A percentile compares a stretch with the other conserved stretches of the same genome.
phyloP scores from a whole-genome alignment of 2,797 vertebrate genomes.

The Lates japonicus region DNA sequence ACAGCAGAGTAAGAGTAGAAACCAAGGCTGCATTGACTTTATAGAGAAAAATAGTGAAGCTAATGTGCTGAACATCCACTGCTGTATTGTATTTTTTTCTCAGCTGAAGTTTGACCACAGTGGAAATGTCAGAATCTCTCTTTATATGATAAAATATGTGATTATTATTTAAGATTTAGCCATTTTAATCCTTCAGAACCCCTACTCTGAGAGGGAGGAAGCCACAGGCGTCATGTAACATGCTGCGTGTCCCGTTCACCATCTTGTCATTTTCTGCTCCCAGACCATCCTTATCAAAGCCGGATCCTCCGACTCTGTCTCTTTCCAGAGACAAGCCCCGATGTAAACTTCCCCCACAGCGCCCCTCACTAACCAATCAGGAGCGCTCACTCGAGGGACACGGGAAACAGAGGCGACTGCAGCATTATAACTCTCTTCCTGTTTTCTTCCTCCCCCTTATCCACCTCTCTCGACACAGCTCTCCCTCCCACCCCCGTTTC shows the following conservation, averaged over 20 bases:
- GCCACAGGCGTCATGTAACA: not conserved
- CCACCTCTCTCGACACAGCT: slow-evolving; percentile 43
- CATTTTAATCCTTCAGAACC: not conserved
- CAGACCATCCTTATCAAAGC: slow-evolving; percentile 55
- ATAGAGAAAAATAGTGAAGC: slow-evolving; percentile 9
- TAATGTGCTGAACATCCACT: not conserved
- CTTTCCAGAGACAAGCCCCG: slow-evolving; percentile 53
- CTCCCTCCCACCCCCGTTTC: slow-evolving; percentile 51
- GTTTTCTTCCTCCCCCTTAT: slow-evolving; percentile 77
- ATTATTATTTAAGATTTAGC: not conserved
- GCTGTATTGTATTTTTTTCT: not conserved
- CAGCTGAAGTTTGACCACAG: not conserved
- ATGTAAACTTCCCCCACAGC: slow-evolving; percentile 45
- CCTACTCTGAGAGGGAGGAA: not conserved
- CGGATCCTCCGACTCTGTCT: slow-evolving; percentile 58
- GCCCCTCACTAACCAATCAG: slow-evolving; percentile 66
- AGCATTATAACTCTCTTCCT: slow-evolving; percentile 82
- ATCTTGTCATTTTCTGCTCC: slow-evolving; percentile 6
- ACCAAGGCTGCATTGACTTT: not conserved
- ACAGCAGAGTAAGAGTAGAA: slow-evolving; percentile 11
- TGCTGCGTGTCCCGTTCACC: not conserved
- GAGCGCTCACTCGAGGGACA: slow-evolving; percentile 64
- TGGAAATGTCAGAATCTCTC: not conserved
- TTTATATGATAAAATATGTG: not conserved
- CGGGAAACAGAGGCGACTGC: slow-evolving; percentile 78